A percentile compares a stretch with the other conserved stretches of the same genome.
Conservation (phyloP, 2,113 vertebrate genomes). For the Macroglossus sobrinus region DNA sequence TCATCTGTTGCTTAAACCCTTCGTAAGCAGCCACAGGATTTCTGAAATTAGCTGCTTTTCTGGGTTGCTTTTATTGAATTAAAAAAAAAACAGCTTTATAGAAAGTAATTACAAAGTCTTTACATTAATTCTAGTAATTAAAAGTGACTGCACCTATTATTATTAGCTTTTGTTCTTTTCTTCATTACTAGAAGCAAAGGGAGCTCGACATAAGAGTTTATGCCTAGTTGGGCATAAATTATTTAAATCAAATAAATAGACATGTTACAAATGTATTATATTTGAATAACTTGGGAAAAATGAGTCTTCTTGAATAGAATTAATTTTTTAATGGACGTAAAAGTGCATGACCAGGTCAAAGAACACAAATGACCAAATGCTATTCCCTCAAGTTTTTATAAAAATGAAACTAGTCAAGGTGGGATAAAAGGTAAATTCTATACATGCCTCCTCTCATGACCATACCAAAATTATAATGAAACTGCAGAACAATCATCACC, state of each 20-base stretch:
- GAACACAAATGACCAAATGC: neutral
- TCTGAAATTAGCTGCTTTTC: constrained; percentile 64
- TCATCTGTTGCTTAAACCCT: constrained; percentile 22
- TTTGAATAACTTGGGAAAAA: constrained; percentile 3
- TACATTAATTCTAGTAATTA: constrained; percentile 73
- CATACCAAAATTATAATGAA: too few relatives aligned
- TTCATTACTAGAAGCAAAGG: neutral
- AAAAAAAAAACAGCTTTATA: constrained; percentile 23
- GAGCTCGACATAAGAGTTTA: constrained; percentile 35
- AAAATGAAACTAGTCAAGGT: neutral
- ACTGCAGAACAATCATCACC: too few relatives aligned
- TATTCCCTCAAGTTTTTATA: neutral
- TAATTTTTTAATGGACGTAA: neutral
- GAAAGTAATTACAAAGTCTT: constrained; percentile 68
- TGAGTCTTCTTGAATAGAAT: neutral
- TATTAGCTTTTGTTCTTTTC: constrained; percentile 51
- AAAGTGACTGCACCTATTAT: constrained; percentile 60
- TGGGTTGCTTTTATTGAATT: constrained; percentile 41
- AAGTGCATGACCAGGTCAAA: neutral
- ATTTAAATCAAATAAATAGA: constrained; percentile 48
- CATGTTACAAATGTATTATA: constrained; percentile 15
- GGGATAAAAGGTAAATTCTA: too few relatives aligned
- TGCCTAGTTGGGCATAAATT: constrained; percentile 26
- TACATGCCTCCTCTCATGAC: too few relatives aligned
- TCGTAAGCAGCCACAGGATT: constrained; percentile 42